These are phyloP conservation scores for Montipora sp. DNA, from an alignment of 64 coral and sea anemone species.

Conservation along the genomic window DNA sequence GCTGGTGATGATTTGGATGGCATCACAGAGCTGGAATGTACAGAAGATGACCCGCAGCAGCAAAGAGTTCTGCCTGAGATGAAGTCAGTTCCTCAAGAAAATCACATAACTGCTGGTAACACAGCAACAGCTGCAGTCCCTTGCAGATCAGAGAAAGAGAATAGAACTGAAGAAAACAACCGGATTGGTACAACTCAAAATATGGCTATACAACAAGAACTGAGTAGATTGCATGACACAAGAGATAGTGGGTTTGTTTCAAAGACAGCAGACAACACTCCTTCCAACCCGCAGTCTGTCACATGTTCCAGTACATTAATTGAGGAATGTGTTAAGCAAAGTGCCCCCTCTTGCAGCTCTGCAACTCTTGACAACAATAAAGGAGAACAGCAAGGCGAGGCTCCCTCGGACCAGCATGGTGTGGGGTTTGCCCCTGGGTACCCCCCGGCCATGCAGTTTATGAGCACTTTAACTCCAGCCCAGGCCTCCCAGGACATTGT, in stretches of 20 bases:
- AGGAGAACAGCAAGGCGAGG: not conserved
- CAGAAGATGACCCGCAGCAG: not conserved
- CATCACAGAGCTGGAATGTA: slow-evolving; percentile 14
- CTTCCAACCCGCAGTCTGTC: not conserved
- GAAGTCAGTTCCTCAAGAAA: not conserved
- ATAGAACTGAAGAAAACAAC: not conserved
- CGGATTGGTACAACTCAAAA: not conserved
- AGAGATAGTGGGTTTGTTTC: not conserved
- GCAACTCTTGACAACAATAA: not conserved
- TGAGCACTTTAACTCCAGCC: not conserved
- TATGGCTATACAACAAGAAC: not conserved
- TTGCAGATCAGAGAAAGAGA: not conserved
- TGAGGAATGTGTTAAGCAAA: not conserved
- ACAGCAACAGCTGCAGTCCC: not conserved
- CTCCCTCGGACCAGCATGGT: not conserved
- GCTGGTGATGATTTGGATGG: slow-evolving; percentile 35
- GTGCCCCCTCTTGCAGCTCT: not conserved
- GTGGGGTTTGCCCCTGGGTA: not conserved
- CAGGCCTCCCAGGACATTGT: slow-evolving; percentile 47
- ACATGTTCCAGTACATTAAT: not conserved
- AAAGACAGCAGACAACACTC: not conserved
- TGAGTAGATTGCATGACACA: not conserved
- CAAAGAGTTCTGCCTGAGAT: not conserved
- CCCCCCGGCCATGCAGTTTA: slow-evolving; percentile 5
- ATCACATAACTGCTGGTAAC: not conserved